phyloP scores from a whole-genome alignment of 2,888 invertebrate genomes.

The Drosophila nr. fundita region DNA sequence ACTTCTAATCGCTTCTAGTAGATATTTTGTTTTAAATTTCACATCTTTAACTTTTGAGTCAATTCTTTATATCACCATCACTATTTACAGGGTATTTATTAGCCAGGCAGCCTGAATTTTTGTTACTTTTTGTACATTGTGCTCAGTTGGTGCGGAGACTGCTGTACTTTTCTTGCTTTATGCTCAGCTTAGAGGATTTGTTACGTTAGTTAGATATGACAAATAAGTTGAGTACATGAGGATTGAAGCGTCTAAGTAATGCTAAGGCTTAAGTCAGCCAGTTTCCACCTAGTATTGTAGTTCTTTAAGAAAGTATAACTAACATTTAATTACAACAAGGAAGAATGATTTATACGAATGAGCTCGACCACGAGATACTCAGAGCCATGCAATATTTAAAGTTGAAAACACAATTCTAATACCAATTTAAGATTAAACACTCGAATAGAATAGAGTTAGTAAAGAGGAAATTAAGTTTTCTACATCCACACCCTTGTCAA shows the following conservation, averaged over 20 bases:
- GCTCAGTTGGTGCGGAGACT: slow-evolving; percentile 5
- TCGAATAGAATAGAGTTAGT: no score
- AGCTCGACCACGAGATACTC: background rate
- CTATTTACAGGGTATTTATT: background rate
- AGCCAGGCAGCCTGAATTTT: background rate
- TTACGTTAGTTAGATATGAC: slow-evolving; percentile 19
- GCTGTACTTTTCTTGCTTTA: slow-evolving; percentile 20
- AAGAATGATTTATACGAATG: background rate
- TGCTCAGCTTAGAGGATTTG: slow-evolving; percentile 31
- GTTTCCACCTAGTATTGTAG: background rate
- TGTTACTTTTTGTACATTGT: slow-evolving; percentile 1
- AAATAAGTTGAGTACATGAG: slow-evolving; percentile 29
- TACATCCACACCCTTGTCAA: no score
- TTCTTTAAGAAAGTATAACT: background rate
- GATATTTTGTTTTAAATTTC: background rate
- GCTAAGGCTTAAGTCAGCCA: background rate
- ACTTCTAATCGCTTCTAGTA: background rate
- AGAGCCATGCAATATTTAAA: background rate
- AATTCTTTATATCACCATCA: background rate
- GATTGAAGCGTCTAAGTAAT: slow-evolving; percentile 8
- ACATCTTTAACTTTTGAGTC: background rate
- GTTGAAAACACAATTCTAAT: background rate
- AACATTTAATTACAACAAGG: background rate
- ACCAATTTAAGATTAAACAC: no score
- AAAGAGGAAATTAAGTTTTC: no score